Conservation (phyloP, 2,888 invertebrate species). For the Chymomyza caudatula region DNA sequence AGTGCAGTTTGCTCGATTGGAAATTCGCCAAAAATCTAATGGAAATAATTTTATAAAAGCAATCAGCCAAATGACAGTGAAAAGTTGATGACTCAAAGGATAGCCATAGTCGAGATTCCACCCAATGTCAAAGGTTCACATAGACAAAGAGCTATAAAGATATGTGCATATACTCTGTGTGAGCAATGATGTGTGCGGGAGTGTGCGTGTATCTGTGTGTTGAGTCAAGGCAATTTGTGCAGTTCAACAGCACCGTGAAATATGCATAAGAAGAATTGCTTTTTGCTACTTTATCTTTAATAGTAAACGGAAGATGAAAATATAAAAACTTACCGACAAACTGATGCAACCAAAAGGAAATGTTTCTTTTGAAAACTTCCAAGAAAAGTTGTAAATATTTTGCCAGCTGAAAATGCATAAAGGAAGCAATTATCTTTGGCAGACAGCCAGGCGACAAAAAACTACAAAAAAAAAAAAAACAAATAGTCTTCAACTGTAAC, state of each 20-base stretch:
- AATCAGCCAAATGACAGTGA: slow-evolving; percentile 55
- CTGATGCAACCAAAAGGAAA: too few species aligned
- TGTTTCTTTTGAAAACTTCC: background rate
- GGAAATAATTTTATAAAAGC: slow-evolving; percentile 44
- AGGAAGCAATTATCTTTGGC: background rate
- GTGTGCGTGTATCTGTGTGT: too few species aligned
- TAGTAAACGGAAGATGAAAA: slow-evolving; percentile 12
- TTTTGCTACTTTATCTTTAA: slow-evolving; percentile 9
- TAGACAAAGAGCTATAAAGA: background rate
- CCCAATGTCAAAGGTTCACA: background rate
- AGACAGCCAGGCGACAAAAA: background rate
- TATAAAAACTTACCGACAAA: background rate
- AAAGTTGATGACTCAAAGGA: slow-evolving; percentile 21
- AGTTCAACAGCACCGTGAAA: slow-evolving; percentile 24
- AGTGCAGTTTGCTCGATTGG: slow-evolving; percentile 29
- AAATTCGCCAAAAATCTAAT: slow-evolving; percentile 54
- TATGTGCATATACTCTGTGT: background rate
- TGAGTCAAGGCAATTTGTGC: background rate
- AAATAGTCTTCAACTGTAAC: background rate
- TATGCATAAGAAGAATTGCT: slow-evolving; percentile 25
- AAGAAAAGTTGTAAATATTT: background rate
- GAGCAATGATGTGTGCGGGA: too few species aligned
- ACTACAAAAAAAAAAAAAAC: background rate
- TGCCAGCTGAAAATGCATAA: background rate
- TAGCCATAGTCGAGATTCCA: background rate